phyloP scores from a whole-genome alignment of 2,888 invertebrate genomes.

The Noctua janthe region DNA sequence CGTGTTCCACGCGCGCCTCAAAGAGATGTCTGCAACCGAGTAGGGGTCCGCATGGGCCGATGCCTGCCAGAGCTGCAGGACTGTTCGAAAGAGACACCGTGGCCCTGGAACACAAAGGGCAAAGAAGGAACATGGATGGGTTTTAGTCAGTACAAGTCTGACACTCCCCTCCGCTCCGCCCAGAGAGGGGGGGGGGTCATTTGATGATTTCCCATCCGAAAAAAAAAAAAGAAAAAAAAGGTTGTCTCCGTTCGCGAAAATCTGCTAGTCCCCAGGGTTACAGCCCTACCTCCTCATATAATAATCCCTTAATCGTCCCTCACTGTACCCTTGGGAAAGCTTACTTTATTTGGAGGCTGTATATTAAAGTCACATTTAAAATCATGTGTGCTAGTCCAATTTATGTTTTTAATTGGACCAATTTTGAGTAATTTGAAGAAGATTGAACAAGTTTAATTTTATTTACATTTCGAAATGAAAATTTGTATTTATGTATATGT shows the following conservation, averaged over 20 bases:
- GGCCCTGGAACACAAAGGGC: too few relatives aligned
- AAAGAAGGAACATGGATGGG: too few relatives aligned
- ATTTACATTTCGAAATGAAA: background rate
- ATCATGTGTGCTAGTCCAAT: slow-evolving; percentile 7
- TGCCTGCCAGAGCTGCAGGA: too few relatives aligned
- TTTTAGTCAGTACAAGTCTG: too few relatives aligned
- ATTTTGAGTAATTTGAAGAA: slow-evolving; percentile 4
- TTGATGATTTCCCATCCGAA: too few relatives aligned
- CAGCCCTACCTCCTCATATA: slow-evolving; percentile 27
- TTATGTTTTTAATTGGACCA: slow-evolving; percentile 18
- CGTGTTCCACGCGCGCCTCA: too few relatives aligned
- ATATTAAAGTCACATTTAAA: slow-evolving; percentile 22
- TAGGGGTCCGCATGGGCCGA: too few relatives aligned
- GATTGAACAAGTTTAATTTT: background rate
- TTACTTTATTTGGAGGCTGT: slow-evolving; percentile 25
- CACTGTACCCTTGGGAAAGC: slow-evolving; percentile 24
- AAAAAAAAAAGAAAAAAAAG: too few relatives aligned
- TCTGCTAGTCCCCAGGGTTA: slow-evolving; percentile 25
- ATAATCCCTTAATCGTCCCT: slow-evolving; percentile 47
- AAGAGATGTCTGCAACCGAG: too few relatives aligned
- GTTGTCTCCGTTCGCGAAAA: slow-evolving; percentile 2
- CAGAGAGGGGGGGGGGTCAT: too few relatives aligned
- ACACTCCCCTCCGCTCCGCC: too few relatives aligned
- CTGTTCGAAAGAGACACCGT: too few relatives aligned
- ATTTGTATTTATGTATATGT: background rate